phyloP scores from a whole-genome alignment of 1,140 invertebrate species.

The Leguminivora glycinivorella region DNA sequence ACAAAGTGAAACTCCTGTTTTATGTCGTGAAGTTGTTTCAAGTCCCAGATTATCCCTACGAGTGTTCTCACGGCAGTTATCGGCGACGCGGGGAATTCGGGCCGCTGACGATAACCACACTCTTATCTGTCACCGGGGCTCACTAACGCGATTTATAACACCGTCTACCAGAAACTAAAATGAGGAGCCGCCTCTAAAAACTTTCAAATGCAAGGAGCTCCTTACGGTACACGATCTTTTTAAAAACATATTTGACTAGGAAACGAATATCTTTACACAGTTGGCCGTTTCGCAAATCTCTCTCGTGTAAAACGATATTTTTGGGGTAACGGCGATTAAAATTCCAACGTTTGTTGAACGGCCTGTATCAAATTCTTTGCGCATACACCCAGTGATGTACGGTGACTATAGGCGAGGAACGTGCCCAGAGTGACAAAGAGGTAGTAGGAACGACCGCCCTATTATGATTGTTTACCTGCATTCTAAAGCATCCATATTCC shows the following conservation, averaged over 20 bases:
- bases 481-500: conserved; percentile 43
- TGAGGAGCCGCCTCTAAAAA: not conserved
- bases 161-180: conserved; percentile 19
- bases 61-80: conserved; percentile 66
- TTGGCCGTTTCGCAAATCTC: conserved; percentile 16
- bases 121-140: conserved; percentile 54
- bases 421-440: conserved; percentile 55
- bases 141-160: conserved; percentile 46
- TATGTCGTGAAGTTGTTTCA: not conserved
- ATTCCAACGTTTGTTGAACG: conserved; percentile 50
- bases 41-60: conserved; percentile 45
- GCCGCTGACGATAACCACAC: conserved; percentile 56
- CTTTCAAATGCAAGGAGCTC: not conserved
- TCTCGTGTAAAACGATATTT: conserved; percentile 27
- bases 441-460: conserved; percentile 40
- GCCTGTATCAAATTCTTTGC: conserved; percentile 54
- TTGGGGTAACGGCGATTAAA: conserved; percentile 44
- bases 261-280: conserved; percentile 6
- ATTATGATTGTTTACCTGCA: conserved; percentile 57
- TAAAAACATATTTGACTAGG: not conserved
- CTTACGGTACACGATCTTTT: not conserved
- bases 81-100: conserved; percentile 49
- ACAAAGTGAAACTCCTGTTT: conserved; percentile 29
- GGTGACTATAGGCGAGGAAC: conserved; percentile 43
- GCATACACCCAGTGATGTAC: conserved; percentile 52